These are phyloP conservation scores for Conus canariensis DNA, from an alignment of 2,888 invertebrate species.

Conservation along the genomic window DNA sequence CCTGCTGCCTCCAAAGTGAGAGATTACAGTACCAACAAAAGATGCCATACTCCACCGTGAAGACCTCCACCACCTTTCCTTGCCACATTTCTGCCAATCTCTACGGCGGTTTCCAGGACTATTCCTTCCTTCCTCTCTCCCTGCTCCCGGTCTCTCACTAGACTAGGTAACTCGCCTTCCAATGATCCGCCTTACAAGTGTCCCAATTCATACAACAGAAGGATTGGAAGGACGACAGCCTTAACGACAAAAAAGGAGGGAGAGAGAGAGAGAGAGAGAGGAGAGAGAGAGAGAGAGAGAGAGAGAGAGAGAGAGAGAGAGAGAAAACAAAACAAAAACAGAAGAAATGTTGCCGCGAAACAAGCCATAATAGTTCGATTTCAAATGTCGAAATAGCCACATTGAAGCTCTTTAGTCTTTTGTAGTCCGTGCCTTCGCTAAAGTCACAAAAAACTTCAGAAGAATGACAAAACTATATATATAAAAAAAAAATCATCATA, in stretches of 20 bases:
- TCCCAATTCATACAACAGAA: neutral
- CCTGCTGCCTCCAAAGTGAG: neutral
- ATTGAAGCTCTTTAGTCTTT: neutral
- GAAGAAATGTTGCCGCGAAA: neutral
- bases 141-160: too few relatives aligned
- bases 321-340: neutral
- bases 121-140: too few relatives aligned
- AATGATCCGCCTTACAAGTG: neutral
- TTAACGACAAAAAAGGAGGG: neutral
- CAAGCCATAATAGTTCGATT: constrained; percentile 8
- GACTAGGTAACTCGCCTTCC: too few relatives aligned
- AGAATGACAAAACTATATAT: neutral
- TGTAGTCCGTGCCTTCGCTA: neutral
- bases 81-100: too few relatives aligned
- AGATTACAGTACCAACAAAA: neutral
- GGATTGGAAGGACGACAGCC: neutral
- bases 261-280: neutral
- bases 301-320: neutral
- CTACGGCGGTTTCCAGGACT: neutral
- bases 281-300: neutral
- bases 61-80: too few relatives aligned
- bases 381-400: constrained; percentile 24
- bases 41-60: too few relatives aligned
- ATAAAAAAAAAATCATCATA: neutral
- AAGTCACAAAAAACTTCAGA: neutral